phyloP scores from a whole-genome alignment of 2,113 vertebrate species.

The Triplophysa dalaica region DNA sequence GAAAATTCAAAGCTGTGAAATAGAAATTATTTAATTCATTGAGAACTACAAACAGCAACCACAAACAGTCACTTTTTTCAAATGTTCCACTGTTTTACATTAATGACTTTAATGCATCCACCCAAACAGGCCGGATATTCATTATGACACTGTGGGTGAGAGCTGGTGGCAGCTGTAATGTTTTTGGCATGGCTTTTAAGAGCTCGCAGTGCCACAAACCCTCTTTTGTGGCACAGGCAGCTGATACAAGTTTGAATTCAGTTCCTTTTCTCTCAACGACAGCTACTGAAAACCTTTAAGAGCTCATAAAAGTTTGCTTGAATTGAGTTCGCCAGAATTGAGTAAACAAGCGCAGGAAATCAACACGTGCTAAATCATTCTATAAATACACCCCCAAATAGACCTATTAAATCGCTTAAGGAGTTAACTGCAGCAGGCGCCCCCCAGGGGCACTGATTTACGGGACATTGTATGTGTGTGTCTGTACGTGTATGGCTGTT shows the following conservation, averaged over 20 bases:
- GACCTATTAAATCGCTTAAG: constrained; percentile 42
- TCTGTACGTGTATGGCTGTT: constrained; percentile 6
- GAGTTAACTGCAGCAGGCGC: constrained; percentile 33
- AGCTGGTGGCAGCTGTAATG: not conserved
- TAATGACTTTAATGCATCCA: not conserved
- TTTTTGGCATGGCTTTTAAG: constrained; percentile 14
- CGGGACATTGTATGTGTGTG: constrained; percentile 30
- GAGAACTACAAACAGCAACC: too few species aligned
- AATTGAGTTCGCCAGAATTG: not conserved
- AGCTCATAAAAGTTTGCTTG: constrained; percentile 14
- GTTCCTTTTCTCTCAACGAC: not conserved
- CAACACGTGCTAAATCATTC: constrained; percentile 43
- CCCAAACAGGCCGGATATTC: not conserved
- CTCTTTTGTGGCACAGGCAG: constrained; percentile 7
- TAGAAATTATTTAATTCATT: too few species aligned
- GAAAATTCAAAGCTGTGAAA: too few species aligned
- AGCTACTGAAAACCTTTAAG: constrained; percentile 22
- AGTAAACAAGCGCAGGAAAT: constrained; percentile 36
- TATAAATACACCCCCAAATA: constrained; percentile 37
- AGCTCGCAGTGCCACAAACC: constrained; percentile 15
- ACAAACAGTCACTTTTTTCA: too few species aligned
- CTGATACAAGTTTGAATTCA: constrained; percentile 12
- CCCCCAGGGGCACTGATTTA: constrained; percentile 39
- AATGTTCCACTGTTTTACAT: too few species aligned
- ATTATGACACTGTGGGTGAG: not conserved